phyloP scores from a whole-genome alignment of 2,888 invertebrate genomes.

The Spodoptera littoralis region DNA sequence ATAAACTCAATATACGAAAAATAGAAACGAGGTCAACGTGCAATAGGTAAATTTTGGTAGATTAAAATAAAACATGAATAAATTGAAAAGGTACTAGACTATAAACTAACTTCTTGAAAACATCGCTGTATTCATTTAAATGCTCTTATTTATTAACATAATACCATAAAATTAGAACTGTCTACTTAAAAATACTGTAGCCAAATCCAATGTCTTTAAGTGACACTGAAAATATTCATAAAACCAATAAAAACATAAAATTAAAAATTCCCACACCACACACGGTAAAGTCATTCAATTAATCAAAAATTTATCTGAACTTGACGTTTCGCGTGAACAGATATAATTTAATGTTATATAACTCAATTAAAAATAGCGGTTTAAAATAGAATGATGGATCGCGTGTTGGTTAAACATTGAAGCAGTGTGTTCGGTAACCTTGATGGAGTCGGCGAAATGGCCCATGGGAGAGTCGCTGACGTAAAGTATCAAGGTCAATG shows the following conservation, averaged over 20 bases:
- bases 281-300: constrained; percentile 34
- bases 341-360: constrained; percentile 40
- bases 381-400: constrained; percentile 55
- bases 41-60: constrained; percentile 30
- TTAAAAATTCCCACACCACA: neutral
- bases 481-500: constrained; percentile 72
- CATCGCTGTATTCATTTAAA: neutral
- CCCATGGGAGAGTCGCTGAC: constrained; percentile 72
- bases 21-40: constrained; percentile 48
- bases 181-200: constrained; percentile 9
- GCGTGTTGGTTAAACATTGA: constrained; percentile 50
- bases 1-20: constrained; percentile 40
- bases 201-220: constrained; percentile 18
- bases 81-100: constrained; percentile 6
- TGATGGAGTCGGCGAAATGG: constrained; percentile 70
- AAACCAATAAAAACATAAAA: constrained; percentile 34
- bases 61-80: constrained; percentile 43
- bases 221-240: constrained; percentile 18
- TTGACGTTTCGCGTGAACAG: constrained; percentile 37
- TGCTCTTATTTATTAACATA: too few species aligned
- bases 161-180: too few species aligned
- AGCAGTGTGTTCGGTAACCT: constrained; percentile 59
- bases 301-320: constrained; percentile 39
- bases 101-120: constrained; percentile 24
- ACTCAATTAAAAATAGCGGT: constrained; percentile 25